Percentiles rank a stretch among this genome's conserved stretches.
Conservation (phyloP, 2,888 invertebrate species). For the Pasiphila rectangulata region DNA sequence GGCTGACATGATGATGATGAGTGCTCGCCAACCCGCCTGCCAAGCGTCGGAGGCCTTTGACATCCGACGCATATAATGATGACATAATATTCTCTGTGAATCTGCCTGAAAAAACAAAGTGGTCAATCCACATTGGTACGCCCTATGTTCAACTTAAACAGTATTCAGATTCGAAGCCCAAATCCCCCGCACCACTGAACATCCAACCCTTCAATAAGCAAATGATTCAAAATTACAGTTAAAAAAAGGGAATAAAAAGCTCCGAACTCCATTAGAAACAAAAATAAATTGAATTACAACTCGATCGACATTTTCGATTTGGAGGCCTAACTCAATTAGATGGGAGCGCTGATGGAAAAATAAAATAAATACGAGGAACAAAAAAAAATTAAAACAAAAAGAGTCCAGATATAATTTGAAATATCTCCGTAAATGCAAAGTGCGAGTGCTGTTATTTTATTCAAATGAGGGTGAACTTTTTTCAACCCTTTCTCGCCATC, state of each 20-base stretch:
- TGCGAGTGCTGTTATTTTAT: slow-evolving; percentile 81
- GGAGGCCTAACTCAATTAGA: slow-evolving; percentile 80
- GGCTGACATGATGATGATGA: too few relatives aligned
- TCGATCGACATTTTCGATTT: slow-evolving; percentile 81
- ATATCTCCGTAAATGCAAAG: slow-evolving; percentile 81
- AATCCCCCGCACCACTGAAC: slow-evolving; percentile 46
- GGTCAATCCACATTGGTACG: neutral
- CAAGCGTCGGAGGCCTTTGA: too few relatives aligned
- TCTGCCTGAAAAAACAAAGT: neutral
- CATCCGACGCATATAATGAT: too few relatives aligned
- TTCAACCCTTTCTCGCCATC: slow-evolving; percentile 78
- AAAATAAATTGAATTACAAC: slow-evolving; percentile 81
- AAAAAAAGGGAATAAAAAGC: slow-evolving; percentile 64
- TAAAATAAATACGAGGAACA: slow-evolving; percentile 78
- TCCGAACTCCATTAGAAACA: slow-evolving; percentile 79
- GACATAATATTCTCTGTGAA: too few relatives aligned
- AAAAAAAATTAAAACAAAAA: slow-evolving; percentile 77
- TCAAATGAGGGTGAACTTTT: slow-evolving; percentile 80
- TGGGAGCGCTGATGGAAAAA: slow-evolving; percentile 78
- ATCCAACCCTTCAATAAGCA: slow-evolving; percentile 58
- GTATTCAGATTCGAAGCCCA: slow-evolving; percentile 39
- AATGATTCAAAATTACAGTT: slow-evolving; percentile 73
- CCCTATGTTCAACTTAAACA: slow-evolving; percentile 28
- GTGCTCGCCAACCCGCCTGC: too few relatives aligned
- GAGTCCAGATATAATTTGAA: slow-evolving; percentile 81